These are phyloP conservation scores for Hycleus phaleratus DNA, from an alignment of 1,140 invertebrate species.

Conservation along the genomic window DNA sequence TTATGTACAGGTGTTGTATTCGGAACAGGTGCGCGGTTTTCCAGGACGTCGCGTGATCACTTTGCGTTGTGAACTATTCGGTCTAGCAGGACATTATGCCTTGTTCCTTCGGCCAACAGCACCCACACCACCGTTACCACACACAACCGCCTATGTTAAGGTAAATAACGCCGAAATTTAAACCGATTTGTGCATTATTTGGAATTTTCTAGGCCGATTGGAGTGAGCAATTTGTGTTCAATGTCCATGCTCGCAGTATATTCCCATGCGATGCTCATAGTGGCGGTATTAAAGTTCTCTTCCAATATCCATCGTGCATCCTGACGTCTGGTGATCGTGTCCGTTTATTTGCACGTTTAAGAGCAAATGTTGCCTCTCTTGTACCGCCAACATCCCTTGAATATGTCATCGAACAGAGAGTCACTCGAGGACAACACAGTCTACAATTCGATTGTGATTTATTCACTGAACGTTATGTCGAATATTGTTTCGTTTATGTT, in stretches of 20 bases:
- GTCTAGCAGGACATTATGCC: conserved; percentile 67
- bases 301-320: conserved; percentile 74
- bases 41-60: conserved; percentile 55
- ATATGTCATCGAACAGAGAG: conserved; percentile 58
- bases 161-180: conserved; percentile 36
- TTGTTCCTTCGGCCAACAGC: conserved; percentile 53
- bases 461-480: conserved; percentile 70
- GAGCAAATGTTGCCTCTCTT: conserved; percentile 59
- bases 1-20: conserved; percentile 48
- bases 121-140: conserved; percentile 47
- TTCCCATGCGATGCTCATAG: conserved; percentile 66
- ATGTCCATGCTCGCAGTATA: conserved; percentile 69
- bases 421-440: conserved; percentile 58
- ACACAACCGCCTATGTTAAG: conserved; percentile 58
- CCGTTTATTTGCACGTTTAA: conserved; percentile 60
- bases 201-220: conserved; percentile 57
- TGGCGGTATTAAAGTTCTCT: conserved; percentile 62
- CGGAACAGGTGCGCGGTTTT: conserved; percentile 62
- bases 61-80: conserved; percentile 67
- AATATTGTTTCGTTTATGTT: conserved; percentile 81
- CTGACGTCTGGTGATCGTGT: conserved; percentile 64
- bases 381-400: conserved; percentile 52
- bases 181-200: background rate
- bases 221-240: conserved; percentile 74
- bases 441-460: conserved; percentile 72